A percentile compares a stretch with the other conserved stretches of the same genome.
phyloP scores from a whole-genome alignment of 2,888 invertebrate genomes.

The Drosophila anceps region DNA sequence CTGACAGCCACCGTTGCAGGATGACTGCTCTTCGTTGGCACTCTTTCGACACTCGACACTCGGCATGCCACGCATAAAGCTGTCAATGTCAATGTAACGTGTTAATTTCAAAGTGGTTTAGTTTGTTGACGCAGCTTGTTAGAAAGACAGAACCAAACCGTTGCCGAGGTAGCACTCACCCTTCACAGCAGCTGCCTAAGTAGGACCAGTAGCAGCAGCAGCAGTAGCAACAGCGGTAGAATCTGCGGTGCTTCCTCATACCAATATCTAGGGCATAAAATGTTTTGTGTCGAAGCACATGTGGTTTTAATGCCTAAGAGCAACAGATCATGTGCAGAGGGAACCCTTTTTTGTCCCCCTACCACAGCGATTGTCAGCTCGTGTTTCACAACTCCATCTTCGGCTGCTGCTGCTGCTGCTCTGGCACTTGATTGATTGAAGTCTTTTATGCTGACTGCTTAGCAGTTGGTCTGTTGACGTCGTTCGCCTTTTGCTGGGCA shows the following conservation, averaged over 20 bases:
- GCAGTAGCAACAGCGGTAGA: conserved; percentile 12
- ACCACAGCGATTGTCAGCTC: conserved; percentile 37
- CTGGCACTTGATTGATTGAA: conserved; percentile 76
- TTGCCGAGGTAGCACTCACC: conserved; percentile 14
- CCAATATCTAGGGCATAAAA: conserved; percentile 56
- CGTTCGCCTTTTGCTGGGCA: conserved; percentile 45
- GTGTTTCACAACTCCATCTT: conserved; percentile 19
- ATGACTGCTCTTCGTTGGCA: conserved; percentile 24
- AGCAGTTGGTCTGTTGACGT: conserved; percentile 35
- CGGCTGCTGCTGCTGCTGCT: conserved; percentile 31
- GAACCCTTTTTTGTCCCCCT: conserved; percentile 43
- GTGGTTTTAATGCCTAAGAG: conserved; percentile 67
- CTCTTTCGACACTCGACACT: conserved; percentile 56
- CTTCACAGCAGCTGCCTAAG: conserved; percentile 19
- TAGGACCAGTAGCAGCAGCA: conserved; percentile 17
- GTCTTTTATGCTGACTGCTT: conserved; percentile 48
- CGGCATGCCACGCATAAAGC: conserved; percentile 81
- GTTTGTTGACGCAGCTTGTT: conserved; percentile 80
- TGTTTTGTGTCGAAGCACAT: conserved; percentile 66
- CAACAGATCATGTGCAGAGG: conserved; percentile 17
- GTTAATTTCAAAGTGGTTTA: conserved; percentile 82
- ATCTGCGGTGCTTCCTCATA: conserved; percentile 11
- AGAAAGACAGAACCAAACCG: conserved; percentile 42
- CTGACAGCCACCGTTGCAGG: conserved; percentile 63
- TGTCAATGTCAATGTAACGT: conserved; percentile 82